These are phyloP conservation scores for Centropus bengalensis DNA, from an alignment of 2,113 vertebrate species.

Conservation along the genomic window DNA sequence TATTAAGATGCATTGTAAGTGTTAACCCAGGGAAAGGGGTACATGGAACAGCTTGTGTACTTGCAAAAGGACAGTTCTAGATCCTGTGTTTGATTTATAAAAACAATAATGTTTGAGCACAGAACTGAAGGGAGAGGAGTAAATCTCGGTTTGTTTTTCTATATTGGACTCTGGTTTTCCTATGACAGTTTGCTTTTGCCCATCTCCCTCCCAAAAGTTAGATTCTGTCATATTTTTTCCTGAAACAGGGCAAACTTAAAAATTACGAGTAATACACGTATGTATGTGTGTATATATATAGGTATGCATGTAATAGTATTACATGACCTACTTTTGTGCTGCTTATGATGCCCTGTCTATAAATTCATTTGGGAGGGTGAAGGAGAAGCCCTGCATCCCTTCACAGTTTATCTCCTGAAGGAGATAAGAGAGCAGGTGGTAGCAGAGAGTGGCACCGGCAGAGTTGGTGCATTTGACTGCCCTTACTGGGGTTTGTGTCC, in stretches of 20 bases:
- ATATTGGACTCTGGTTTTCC: neutral
- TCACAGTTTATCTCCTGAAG: neutral
- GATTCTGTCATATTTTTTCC: neutral
- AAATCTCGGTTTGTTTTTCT: neutral
- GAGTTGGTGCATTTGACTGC: neutral
- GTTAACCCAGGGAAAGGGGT: neutral
- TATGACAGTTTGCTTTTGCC: neutral
- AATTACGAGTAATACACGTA: fast-evolving
- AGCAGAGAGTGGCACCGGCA: neutral
- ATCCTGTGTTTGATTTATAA: neutral
- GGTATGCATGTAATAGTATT: neutral
- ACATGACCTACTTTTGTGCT: neutral
- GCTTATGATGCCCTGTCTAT: neutral
- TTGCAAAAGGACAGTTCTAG: neutral
- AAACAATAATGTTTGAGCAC: neutral
- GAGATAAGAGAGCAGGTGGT: neutral
- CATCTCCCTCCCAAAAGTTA: neutral
- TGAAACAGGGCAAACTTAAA: neutral
- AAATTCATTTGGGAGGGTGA: neutral
- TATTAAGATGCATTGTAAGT: neutral
- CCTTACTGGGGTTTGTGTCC: neutral
- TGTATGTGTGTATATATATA: fast-evolving
- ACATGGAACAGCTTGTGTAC: neutral
- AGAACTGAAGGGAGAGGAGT: neutral
- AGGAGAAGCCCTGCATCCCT: neutral